Evolutionary conservation across 2,113 vertebrate species (phyloP).

Genomic region (Copsychus sechellarum): DNA sequence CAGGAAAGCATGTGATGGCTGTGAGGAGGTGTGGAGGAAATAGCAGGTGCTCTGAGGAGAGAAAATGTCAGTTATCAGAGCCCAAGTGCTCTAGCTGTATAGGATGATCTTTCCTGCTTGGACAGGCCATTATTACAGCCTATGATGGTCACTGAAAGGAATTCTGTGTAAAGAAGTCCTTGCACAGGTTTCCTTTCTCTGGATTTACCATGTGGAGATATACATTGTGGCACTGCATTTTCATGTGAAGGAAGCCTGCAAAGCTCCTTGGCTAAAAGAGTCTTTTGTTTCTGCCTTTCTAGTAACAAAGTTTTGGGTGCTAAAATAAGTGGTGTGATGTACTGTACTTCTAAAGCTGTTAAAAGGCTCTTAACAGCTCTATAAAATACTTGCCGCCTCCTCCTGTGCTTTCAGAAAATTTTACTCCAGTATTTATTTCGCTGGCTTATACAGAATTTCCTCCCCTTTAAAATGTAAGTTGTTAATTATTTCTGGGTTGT

Average conservation of each 20-base stretch:
- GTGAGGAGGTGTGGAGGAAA: not conserved
- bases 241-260: not conserved
- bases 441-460: constrained; percentile 63
- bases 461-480: constrained; percentile 58
- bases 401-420: constrained; percentile 61
- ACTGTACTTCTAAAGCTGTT: constrained; percentile 64
- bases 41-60: not conserved
- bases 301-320: constrained; percentile 53
- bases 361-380: constrained; percentile 73
- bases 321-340: constrained; percentile 66
- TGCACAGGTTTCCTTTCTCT: not conserved
- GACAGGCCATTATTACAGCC: not conserved
- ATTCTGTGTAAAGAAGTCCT: not conserved
- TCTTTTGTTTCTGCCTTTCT: constrained; percentile 19
- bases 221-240: not conserved
- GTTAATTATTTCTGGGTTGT: constrained; percentile 70
- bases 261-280: not conserved
- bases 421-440: constrained; percentile 70
- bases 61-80: not conserved
- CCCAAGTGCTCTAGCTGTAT: not conserved
- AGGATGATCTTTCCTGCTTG: not conserved
- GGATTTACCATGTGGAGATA: not conserved
- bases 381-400: constrained; percentile 69
- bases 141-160: not conserved
- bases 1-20: not conserved